Evolutionary conservation across 2,797 vertebrate genomes (phyloP).

Genomic region (Buphagus erythrorhynchus): DNA sequence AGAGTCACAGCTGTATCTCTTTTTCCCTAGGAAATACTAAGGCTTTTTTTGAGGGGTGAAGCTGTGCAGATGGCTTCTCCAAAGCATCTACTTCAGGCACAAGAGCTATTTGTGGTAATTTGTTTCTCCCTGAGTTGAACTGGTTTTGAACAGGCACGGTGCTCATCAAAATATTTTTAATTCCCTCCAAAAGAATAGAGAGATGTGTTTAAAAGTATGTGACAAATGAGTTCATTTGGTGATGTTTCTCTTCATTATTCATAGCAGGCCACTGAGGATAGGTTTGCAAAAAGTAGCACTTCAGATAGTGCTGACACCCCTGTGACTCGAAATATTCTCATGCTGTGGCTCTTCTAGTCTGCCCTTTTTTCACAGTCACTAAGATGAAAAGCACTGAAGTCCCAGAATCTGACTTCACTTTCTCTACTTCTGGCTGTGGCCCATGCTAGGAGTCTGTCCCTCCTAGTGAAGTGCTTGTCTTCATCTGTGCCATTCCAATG

Average conservation of each 20-base stretch:
- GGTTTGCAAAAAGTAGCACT: not conserved
- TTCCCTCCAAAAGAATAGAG: not conserved
- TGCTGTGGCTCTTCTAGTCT: not conserved
- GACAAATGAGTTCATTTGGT: not conserved
- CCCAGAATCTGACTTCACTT: not conserved
- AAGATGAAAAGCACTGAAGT: not conserved
- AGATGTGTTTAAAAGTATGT: not conserved
- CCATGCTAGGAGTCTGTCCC: not conserved
- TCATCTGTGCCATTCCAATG: not conserved
- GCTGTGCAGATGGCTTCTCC: not conserved
- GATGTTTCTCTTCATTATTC: not conserved
- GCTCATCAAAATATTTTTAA: not conserved
- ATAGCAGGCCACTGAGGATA: not conserved
- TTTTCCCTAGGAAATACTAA: not conserved
- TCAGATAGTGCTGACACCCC: not conserved
- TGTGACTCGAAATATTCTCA: not conserved
- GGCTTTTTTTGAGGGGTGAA: not conserved
- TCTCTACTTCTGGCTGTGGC: not conserved
- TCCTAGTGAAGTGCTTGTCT: not conserved
- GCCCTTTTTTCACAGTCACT: not conserved
- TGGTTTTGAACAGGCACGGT: not conserved
- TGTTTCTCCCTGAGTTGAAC: not conserved
- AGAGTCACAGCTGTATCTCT: not conserved
- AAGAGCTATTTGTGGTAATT: not conserved
- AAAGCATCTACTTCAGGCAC: not conserved